Percentiles rank a stretch among this genome's conserved stretches.
Evolutionary conservation across 2,888 invertebrate genomes (phyloP).

Genomic region (Pseudococcus longispinus): DNA sequence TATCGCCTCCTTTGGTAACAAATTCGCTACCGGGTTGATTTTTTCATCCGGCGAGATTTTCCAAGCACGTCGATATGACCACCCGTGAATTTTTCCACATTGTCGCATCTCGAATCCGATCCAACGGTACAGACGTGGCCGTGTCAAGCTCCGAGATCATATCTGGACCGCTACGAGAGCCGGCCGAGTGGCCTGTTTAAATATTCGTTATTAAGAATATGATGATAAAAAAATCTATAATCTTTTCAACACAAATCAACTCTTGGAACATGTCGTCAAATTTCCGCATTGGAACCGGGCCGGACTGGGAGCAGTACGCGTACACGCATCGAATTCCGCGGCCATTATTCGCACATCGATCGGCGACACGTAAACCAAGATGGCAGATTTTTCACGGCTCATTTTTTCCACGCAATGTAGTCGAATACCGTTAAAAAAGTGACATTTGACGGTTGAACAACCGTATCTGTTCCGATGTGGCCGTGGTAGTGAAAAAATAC

Average conservation of each 20-base stretch:
- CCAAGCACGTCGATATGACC: neutral
- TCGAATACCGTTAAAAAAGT: constrained; percentile 22
- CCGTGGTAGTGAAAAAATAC: neutral
- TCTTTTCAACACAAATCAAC: neutral
- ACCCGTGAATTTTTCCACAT: neutral
- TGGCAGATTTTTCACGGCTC: neutral
- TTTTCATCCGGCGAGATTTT: neutral
- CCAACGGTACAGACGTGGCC: neutral
- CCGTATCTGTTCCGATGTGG: neutral
- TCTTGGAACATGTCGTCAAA: neutral
- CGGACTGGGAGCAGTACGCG: neutral
- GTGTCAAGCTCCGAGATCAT: neutral
- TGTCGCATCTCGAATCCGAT: neutral
- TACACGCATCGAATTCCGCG: constrained; percentile 2
- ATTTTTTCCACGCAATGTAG: constrained; percentile 14
- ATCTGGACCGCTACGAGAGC: neutral
- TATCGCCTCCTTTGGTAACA: neutral
- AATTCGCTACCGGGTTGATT: neutral
- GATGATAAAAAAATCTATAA: neutral
- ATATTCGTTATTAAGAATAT: neutral
- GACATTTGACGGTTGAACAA: constrained; percentile 16
- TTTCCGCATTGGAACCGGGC: neutral
- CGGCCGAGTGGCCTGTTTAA: neutral
- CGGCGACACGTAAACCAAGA: constrained; percentile 1
- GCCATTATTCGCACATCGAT: constrained; percentile 18